Evolutionary conservation across 1,140 invertebrate genomes (phyloP).

Genomic region (Penaeus japonicus): DNA sequence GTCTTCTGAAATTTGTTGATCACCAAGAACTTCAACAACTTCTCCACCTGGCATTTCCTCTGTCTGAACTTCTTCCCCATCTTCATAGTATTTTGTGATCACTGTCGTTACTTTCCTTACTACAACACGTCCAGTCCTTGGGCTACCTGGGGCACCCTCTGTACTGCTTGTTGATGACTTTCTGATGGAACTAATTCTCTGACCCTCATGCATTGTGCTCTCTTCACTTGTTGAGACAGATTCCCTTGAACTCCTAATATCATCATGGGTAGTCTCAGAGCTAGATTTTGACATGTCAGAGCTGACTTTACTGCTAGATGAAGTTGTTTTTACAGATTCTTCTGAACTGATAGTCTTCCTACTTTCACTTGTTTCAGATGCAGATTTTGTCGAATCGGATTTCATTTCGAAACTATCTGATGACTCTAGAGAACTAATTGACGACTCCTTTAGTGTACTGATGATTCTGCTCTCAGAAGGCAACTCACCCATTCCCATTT

Average conservation of each 20-base stretch:
- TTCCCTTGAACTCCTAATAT: slow-evolving; percentile 41
- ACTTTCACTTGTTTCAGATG: neutral
- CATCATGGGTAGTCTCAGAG: slow-evolving; percentile 26
- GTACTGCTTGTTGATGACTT: slow-evolving; percentile 55
- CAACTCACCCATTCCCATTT: too few relatives aligned
- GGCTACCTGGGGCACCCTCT: slow-evolving; percentile 54
- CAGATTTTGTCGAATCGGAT: neutral
- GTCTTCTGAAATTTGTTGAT: slow-evolving; percentile 55
- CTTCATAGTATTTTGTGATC: slow-evolving; percentile 59
- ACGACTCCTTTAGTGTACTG: too few relatives aligned
- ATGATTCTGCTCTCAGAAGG: too few relatives aligned
- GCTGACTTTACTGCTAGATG: neutral
- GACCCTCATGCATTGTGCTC: neutral
- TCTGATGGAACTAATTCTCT: slow-evolving; percentile 30
- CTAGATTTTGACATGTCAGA: slow-evolving; percentile 11
- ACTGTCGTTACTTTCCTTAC: slow-evolving; percentile 58
- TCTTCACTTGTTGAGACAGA: slow-evolving; percentile 32
- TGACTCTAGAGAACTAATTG: neutral
- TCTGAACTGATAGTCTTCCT: neutral
- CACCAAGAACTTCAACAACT: slow-evolving; percentile 57
- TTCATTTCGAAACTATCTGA: neutral
- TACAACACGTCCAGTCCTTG: slow-evolving; percentile 57
- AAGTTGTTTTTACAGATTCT: neutral
- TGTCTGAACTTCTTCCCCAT: slow-evolving; percentile 58
- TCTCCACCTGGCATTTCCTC: slow-evolving; percentile 57